Evolutionary conservation across 2,113 vertebrate genomes (phyloP).

Genomic region (Nothobranchius kuhntae): DNA sequence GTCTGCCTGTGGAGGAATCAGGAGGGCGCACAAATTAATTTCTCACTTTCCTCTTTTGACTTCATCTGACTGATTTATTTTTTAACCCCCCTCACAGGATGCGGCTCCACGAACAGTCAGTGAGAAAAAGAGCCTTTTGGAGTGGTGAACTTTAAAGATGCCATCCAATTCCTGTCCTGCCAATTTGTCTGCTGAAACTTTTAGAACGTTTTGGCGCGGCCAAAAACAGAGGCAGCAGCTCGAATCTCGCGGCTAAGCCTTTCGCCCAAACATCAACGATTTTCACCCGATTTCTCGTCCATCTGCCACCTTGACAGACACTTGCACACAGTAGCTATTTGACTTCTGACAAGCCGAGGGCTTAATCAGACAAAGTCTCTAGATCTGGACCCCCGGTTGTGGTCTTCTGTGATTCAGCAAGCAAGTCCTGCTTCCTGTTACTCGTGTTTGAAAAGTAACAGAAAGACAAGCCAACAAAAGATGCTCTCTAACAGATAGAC

Average conservation of each 20-base stretch:
- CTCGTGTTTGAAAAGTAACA: constrained; percentile 68
- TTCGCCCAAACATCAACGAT: constrained; percentile 13
- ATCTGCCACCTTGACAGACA: constrained; percentile 52
- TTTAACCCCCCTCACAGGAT: constrained; percentile 59
- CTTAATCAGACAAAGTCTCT: constrained; percentile 63
- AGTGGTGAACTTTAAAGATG: constrained; percentile 17
- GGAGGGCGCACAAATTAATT: constrained; percentile 80
- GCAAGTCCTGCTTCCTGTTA: constrained; percentile 59
- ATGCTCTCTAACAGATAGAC: constrained; percentile 65
- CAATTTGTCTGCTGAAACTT: constrained; percentile 26
- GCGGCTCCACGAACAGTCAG: constrained; percentile 48
- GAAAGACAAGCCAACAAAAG: constrained; percentile 74
- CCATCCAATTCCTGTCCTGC: neutral
- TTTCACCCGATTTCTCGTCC: constrained; percentile 35
- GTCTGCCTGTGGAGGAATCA: constrained; percentile 81
- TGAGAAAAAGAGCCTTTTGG: constrained; percentile 35
- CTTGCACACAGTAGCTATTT: constrained; percentile 56
- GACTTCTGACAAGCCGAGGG: constrained; percentile 56
- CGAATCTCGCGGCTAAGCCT: neutral
- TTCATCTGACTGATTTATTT: constrained; percentile 74
- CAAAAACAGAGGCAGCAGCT: neutral
- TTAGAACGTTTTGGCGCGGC: neutral
- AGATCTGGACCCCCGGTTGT: constrained; percentile 58
- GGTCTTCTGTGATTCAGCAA: constrained; percentile 62
- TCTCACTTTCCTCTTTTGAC: constrained; percentile 80